Percentiles rank a stretch among this genome's conserved stretches.
Evolutionary conservation across 2,888 invertebrate genomes (phyloP).

Genomic region (Tachina fera): DNA sequence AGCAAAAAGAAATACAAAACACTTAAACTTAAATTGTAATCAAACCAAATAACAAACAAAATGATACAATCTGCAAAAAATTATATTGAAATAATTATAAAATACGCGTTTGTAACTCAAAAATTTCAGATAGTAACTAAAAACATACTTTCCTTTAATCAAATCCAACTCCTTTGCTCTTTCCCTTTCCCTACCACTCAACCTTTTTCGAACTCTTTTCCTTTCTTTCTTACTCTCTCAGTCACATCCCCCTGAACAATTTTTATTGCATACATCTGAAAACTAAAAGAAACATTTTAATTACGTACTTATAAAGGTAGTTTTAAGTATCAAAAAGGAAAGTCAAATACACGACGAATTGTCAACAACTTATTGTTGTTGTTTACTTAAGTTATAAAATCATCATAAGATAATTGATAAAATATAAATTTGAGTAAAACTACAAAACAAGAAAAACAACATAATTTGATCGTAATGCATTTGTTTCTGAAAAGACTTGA

Average conservation of each 20-base stretch:
- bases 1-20: slow-evolving; percentile 61
- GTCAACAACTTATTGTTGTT: slow-evolving; percentile 60
- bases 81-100: slow-evolving; percentile 60
- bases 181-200: neutral
- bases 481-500: slow-evolving; percentile 73
- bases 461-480: slow-evolving; percentile 71
- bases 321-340: slow-evolving; percentile 60
- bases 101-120: neutral
- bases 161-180: neutral
- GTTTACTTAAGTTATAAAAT: slow-evolving; percentile 51
- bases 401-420: slow-evolving; percentile 21
- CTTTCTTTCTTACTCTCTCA: slow-evolving; percentile 1
- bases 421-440: slow-evolving; percentile 19
- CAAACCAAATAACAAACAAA: slow-evolving; percentile 62
- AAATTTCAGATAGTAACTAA: slow-evolving; percentile 37
- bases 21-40: slow-evolving; percentile 45
- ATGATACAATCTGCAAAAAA: slow-evolving; percentile 68
- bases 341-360: slow-evolving; percentile 43
- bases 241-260: slow-evolving; percentile 54
- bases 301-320: slow-evolving; percentile 59
- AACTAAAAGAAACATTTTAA: slow-evolving; percentile 59
- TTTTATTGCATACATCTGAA: slow-evolving; percentile 35
- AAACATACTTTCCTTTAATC: neutral
- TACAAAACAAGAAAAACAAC: slow-evolving; percentile 50
- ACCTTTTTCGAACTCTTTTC: neutral